phyloP scores from a whole-genome alignment of 2,113 vertebrate genomes.

The Phylloscopus trochiloides region DNA sequence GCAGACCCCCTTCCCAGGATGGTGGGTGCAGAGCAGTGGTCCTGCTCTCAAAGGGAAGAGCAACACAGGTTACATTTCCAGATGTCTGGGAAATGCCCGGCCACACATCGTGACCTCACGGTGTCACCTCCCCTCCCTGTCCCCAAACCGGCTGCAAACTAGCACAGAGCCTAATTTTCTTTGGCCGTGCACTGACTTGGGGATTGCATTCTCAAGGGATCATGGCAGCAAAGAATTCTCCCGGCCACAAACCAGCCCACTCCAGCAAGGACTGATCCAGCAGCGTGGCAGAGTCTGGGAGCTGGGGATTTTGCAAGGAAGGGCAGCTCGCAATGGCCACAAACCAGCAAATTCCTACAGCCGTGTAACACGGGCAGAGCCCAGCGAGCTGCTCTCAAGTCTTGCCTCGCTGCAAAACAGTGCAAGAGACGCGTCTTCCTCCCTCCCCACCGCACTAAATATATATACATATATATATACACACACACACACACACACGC shows the following conservation, averaged over 20 bases:
- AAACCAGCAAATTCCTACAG: background rate
- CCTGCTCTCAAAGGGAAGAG: background rate
- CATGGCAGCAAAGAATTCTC: background rate
- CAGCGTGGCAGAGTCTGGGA: background rate
- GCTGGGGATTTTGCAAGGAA: background rate
- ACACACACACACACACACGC: background rate
- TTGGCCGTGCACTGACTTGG: background rate
- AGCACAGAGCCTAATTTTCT: background rate
- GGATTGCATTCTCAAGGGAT: background rate
- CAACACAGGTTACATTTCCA: background rate
- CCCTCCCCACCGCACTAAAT: accelerated
- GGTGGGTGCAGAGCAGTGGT: background rate
- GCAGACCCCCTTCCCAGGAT: background rate
- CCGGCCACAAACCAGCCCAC: background rate
- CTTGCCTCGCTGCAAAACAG: background rate
- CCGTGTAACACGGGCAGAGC: background rate
- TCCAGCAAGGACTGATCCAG: background rate
- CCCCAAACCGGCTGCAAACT: background rate
- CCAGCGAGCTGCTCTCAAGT: background rate
- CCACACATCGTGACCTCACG: background rate
- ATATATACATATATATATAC: background rate
- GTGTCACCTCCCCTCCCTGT: background rate
- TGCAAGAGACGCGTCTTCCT: background rate
- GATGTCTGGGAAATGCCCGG: background rate
- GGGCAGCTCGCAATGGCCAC: background rate